Conservation (phyloP, 1,140 invertebrate species). For the Steinernema khuongi region DNA sequence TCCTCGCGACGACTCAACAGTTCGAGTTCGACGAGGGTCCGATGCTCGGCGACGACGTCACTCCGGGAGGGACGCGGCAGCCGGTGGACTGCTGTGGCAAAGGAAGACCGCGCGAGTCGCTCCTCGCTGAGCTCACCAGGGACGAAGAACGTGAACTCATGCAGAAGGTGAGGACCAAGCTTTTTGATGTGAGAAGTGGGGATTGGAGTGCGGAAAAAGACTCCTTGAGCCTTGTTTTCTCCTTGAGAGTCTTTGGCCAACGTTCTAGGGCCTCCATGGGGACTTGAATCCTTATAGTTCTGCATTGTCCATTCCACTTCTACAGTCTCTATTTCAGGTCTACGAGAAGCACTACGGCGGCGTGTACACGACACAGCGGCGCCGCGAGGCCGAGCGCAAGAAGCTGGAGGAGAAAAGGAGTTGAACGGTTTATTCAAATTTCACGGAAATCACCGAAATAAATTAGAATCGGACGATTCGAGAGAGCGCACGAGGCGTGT, state of each 20-base stretch:
- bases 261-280: too few relatives aligned
- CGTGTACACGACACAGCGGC: neutral
- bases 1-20: neutral
- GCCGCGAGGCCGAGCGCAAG: neutral
- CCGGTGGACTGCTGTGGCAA: constrained; percentile 12
- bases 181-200: too few relatives aligned
- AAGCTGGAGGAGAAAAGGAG: neutral
- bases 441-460: constrained; percentile 11
- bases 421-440: neutral
- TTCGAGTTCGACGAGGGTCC: constrained; percentile 11
- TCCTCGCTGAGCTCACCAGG: neutral
- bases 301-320: too few relatives aligned
- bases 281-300: too few relatives aligned
- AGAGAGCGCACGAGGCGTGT: neutral
- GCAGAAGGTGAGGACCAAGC: constrained; percentile 8
- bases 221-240: neutral
- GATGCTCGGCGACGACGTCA: neutral
- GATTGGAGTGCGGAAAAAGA: too few relatives aligned
- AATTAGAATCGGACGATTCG: neutral
- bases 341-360: neutral
- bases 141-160: neutral
- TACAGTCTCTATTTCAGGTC: neutral
- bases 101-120: neutral
- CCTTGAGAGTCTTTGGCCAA: too few relatives aligned
- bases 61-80: neutral